A percentile compares a stretch with the other conserved stretches of the same genome.
phyloP scores from a whole-genome alignment of 2,888 invertebrate species.

The Herminia tarsipennalis region DNA sequence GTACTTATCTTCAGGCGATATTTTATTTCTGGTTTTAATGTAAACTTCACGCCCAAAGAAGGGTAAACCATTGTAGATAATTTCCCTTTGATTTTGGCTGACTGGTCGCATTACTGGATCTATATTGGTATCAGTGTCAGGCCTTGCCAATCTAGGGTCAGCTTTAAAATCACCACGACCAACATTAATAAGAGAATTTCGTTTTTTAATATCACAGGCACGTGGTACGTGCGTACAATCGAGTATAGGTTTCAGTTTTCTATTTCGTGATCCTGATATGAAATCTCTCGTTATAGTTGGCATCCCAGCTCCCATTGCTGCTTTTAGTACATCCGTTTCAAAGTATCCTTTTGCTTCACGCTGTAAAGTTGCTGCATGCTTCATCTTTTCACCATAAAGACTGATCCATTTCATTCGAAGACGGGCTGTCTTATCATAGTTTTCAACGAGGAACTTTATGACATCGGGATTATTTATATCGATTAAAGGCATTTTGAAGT shows the following conservation, averaged over 20 bases:
- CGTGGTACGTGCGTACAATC: conserved; percentile 45
- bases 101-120: conserved; percentile 60
- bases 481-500: conserved; percentile 54
- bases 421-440: conserved; percentile 55
- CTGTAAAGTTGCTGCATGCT: conserved; percentile 49
- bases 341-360: conserved; percentile 51
- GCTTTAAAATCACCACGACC: conserved; percentile 55
- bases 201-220: conserved; percentile 44
- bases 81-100: conserved; percentile 40
- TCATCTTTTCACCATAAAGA: conserved; percentile 41
- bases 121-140: conserved; percentile 45
- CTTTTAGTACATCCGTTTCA: conserved; percentile 47
- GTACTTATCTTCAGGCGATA: conserved; percentile 54
- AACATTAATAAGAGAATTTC: conserved; percentile 53
- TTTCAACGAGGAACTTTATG: conserved; percentile 59
- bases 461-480: conserved; percentile 57
- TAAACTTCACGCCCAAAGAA: conserved; percentile 53
- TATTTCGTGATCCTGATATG: conserved; percentile 40
- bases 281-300: conserved; percentile 48
- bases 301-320: conserved; percentile 47
- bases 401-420: conserved; percentile 61
- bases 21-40: conserved; percentile 47
- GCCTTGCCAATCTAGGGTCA: conserved; percentile 53
- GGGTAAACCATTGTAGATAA: conserved; percentile 57
- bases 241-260: conserved; percentile 39